Conservation (phyloP, 2,113 vertebrate species). For the Myotis brandtii region DNA sequence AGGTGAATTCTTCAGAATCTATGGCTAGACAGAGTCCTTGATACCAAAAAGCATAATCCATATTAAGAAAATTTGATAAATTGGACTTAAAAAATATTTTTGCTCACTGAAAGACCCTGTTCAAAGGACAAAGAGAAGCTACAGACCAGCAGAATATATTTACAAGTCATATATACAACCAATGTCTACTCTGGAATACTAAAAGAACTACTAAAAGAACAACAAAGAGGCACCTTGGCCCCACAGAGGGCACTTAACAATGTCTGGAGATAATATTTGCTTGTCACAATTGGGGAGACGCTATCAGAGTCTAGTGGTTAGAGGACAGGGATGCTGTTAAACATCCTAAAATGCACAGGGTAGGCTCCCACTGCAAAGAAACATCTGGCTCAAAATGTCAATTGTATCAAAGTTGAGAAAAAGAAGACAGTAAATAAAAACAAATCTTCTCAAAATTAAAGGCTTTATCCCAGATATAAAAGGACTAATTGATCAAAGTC, state of each 20-base stretch:
- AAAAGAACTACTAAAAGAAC: background rate
- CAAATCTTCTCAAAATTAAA: background rate
- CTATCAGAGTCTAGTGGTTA: rapidly evolving
- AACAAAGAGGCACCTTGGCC: background rate
- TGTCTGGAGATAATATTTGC: too few relatives aligned
- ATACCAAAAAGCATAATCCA: background rate
- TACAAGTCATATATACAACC: background rate
- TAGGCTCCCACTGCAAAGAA: background rate
- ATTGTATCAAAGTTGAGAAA: background rate
- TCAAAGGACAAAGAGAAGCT: background rate
- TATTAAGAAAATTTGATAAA: background rate
- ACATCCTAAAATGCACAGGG: too few relatives aligned
- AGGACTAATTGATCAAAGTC: background rate
- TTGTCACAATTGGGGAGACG: background rate
- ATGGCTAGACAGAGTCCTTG: background rate
- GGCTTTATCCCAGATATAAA: background rate
- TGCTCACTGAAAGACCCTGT: background rate
- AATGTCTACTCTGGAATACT: background rate
- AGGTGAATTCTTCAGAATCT: background rate
- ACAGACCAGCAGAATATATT: background rate
- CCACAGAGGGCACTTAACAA: background rate
- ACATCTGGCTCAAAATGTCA: background rate
- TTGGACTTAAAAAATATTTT: background rate
- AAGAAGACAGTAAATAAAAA: background rate
- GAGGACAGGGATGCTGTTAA: background rate